Evolutionary conservation across 2,113 vertebrate genomes (phyloP).

Genomic region (Todiramphus chloris): DNA sequence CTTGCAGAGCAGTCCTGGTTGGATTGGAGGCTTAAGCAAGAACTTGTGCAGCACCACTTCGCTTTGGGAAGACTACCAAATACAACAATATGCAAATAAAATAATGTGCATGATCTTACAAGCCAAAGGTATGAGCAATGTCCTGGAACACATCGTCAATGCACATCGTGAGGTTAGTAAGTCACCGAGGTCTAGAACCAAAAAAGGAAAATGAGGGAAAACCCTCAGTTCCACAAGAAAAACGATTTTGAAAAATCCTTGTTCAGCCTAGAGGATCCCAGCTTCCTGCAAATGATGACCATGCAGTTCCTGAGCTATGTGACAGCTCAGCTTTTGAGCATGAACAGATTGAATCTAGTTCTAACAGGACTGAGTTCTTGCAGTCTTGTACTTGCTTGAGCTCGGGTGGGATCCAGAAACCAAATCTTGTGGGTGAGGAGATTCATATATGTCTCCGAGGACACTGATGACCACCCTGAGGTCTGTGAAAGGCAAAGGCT

Average conservation of each 20-base stretch:
- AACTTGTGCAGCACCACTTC: neutral
- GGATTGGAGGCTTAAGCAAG: conserved; percentile 34
- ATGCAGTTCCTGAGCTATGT: neutral
- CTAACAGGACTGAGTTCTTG: neutral
- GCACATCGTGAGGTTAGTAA: conserved; percentile 4
- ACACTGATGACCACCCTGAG: neutral
- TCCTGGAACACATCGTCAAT: conserved; percentile 31
- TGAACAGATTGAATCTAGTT: neutral
- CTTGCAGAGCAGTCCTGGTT: neutral
- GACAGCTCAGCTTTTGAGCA: neutral
- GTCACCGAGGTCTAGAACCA: neutral
- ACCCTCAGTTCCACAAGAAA: neutral
- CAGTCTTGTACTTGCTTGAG: neutral
- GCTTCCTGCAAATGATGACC: neutral
- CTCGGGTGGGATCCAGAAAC: neutral
- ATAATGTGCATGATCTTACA: conserved; percentile 44
- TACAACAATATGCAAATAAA: conserved; percentile 56
- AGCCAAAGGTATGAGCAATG: conserved; percentile 52
- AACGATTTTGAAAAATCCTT: conserved; percentile 13
- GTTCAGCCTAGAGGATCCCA: conserved; percentile 27
- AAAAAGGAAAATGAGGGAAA: neutral
- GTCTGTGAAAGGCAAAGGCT: neutral
- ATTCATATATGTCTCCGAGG: neutral
- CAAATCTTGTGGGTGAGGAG: accelerated
- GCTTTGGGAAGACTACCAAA: conserved; percentile 57